Base-by-base conservation (phyloP, 2,113 vertebrate genomes). In the Rana temporaria region DNA sequence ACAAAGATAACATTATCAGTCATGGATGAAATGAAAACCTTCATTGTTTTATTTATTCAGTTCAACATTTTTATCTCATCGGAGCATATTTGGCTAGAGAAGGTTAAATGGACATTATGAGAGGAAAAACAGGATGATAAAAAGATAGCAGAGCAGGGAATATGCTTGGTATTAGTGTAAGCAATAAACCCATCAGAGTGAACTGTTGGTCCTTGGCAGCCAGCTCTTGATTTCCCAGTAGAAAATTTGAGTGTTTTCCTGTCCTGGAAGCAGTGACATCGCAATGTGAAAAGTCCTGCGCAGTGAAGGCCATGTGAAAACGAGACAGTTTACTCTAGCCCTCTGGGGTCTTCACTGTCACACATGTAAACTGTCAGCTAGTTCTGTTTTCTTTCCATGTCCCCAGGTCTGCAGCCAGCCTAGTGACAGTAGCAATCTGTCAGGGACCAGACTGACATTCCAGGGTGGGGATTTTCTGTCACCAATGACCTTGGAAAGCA, bases 381-480 rank as follows among this genome's bases (percentile, higher is more conserved):
- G 67, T 30, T 80, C 67, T 71, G 56, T 42, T 59, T 38, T 80
- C 56, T 74, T 55, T 73, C 32, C 38, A 81, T 81, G 79, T 72
- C 60, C 34, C 59, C 59, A 16, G 60, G 38, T 64, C 73, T 32
- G 42, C 68, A 62, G 64, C 19, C 38, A 56, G 57, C 17, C 79
- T 52, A 73, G 68, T 72, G 59, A 73, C 69, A 82, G 59, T 71
- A 65, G 42, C 70, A 74, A 70, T 80, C 78, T 71, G 78, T 70
- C 56, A 80, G 78, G 70, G 18, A 6, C 22, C 69, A 64, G 79
- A 56, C 79, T 82, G 70, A 82, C 69, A 82, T 82, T 56, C 22
- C 69, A 74, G 79, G 79, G 79, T 82, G 79, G 79, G 42, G 79
- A 82, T 74, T 82, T 81, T 73, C 70, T 82, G 69, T 82, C 60